These are phyloP conservation scores for Halichondria panicea DNA, from an alignment of 37 sponge, comb jelly and placozoan species.

Conservation along the genomic window DNA sequence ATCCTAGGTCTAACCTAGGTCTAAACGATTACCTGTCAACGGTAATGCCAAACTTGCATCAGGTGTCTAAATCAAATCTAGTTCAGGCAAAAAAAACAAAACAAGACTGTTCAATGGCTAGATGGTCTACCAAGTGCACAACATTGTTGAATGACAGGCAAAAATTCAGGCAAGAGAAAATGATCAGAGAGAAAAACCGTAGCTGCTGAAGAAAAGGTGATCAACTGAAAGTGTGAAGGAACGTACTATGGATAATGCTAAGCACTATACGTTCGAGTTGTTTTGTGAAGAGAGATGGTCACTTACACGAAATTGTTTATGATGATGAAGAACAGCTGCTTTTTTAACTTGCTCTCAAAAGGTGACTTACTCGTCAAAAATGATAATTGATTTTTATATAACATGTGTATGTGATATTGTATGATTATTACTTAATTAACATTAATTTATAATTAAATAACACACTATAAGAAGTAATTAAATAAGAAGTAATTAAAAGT, in stretches of 20 bases:
- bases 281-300: conserved; percentile 33
- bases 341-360: conserved; percentile 30
- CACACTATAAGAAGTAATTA: too few species aligned
- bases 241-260: neutral
- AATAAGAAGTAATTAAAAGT: too few species aligned
- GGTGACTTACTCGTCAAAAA: conserved; percentile 35
- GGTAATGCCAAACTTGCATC: conserved; percentile 44
- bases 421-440: too few species aligned
- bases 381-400: conserved; percentile 4
- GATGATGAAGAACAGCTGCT: conserved; percentile 40
- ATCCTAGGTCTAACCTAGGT: too few species aligned
- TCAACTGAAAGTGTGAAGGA: conserved; percentile 26
- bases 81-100: conserved; percentile 49
- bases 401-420: too few species aligned
- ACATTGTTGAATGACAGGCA: too few species aligned
- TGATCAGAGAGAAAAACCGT: conserved; percentile 35
- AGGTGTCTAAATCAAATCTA: conserved; percentile 45
- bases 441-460: too few species aligned
- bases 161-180: conserved; percentile 9
- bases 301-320: conserved; percentile 43
- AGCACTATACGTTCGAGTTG: conserved; percentile 21
- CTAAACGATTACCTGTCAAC: conserved; percentile 53
- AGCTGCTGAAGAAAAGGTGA: conserved; percentile 25
- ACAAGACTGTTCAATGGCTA: conserved; percentile 50
- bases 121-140: conserved; percentile 3